These are phyloP conservation scores for Sebastes hubbsi DNA, from an alignment of 2,797 vertebrate species.

Conservation along the genomic window DNA sequence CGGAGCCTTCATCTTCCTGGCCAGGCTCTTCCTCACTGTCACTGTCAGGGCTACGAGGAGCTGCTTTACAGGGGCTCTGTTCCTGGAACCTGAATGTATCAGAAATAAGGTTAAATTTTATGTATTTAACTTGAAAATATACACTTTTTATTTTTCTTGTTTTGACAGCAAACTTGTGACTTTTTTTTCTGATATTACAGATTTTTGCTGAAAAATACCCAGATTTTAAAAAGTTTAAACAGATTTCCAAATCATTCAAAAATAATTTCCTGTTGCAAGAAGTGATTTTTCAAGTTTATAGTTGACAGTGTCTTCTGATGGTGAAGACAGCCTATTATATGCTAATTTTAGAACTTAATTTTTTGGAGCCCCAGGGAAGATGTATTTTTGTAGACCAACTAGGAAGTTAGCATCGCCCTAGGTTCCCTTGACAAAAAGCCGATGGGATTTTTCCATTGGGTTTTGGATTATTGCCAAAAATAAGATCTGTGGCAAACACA, in stretches of 20 bases:
- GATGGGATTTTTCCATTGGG: too few relatives aligned
- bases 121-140: background rate
- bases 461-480: too few relatives aligned
- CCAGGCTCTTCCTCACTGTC: constrained; percentile 29
- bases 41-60: background rate
- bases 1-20: background rate
- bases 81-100: constrained; percentile 51
- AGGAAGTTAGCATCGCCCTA: too few relatives aligned
- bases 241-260: background rate
- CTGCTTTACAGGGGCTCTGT: background rate
- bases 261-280: background rate
- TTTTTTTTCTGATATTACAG: background rate
- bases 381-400: too few relatives aligned
- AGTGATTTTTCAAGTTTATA: background rate
- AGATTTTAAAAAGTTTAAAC: background rate
- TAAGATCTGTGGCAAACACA: too few relatives aligned
- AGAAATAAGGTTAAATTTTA: background rate
- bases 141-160: background rate
- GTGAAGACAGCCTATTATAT: background rate
- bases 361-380: background rate
- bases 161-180: background rate
- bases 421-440: too few relatives aligned
- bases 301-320: background rate
- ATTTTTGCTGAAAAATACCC: background rate
- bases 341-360: background rate